A percentile compares a stretch with the other conserved stretches of the same genome.
Conservation (phyloP, 2,797 vertebrate species). For the Hirundo rustica region DNA sequence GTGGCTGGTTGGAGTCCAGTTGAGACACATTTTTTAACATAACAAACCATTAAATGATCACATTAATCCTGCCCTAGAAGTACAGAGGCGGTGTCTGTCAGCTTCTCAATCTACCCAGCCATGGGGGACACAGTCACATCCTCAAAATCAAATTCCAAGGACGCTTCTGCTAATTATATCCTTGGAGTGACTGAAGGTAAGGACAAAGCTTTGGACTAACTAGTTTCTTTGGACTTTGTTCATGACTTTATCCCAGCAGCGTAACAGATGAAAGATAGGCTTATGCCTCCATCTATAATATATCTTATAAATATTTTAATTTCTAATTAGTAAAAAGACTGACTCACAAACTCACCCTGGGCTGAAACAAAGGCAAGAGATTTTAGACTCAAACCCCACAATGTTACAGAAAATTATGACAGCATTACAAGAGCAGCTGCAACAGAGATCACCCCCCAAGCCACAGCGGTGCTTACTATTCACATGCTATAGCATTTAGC, state of each 20-base stretch:
- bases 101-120: background rate
- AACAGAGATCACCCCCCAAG: background rate
- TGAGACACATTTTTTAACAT: background rate
- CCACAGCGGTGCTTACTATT: background rate
- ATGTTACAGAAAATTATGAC: background rate
- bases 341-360: background rate
- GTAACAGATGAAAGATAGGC: background rate
- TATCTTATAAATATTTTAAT: background rate
- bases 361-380: background rate
- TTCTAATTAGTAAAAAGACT: background rate
- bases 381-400: background rate
- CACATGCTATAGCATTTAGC: slow-evolving; percentile 14
- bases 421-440: slow-evolving; percentile 12
- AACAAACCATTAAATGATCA: background rate
- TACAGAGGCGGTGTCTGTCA: background rate
- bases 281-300: background rate
- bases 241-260: background rate
- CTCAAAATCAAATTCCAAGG: background rate
- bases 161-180: background rate
- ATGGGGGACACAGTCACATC: accelerated
- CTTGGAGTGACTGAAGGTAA: background rate
- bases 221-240: background rate
- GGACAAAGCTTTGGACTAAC: background rate
- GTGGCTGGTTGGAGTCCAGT: background rate
- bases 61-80: background rate